These are phyloP conservation scores for Gallinago stenura DNA, from an alignment of 2,797 vertebrate genomes.

Conservation along the genomic window DNA sequence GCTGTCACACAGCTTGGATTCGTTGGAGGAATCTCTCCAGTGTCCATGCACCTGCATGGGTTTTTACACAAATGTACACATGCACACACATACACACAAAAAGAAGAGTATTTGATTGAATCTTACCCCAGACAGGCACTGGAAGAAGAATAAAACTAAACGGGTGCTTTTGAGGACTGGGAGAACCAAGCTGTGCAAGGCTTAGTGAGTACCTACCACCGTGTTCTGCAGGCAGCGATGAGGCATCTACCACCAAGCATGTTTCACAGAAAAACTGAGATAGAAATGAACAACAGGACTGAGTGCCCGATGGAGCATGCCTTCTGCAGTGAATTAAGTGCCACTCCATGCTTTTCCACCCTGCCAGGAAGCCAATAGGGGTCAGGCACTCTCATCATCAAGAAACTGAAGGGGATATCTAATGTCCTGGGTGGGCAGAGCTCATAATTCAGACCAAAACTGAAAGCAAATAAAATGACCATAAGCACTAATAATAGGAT, in stretches of 20 bases:
- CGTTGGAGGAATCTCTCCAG: background rate
- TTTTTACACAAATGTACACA: background rate
- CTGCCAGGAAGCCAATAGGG: background rate
- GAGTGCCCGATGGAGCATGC: background rate
- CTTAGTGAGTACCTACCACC: background rate
- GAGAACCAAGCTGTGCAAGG: background rate
- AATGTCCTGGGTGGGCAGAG: background rate
- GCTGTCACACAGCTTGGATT: background rate
- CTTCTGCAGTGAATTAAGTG: background rate
- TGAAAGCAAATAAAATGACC: background rate
- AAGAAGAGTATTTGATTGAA: background rate
- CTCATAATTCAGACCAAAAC: conserved; percentile 8
- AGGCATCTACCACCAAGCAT: background rate
- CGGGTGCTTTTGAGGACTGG: background rate
- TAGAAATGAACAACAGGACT: background rate
- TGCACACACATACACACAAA: background rate
- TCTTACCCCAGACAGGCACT: background rate
- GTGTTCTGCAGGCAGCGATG: background rate
- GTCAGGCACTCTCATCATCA: conserved; percentile 1
- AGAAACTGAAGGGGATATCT: background rate
- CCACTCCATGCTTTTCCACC: background rate
- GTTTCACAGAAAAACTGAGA: background rate
- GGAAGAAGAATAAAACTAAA: background rate
- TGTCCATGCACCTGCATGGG: background rate
- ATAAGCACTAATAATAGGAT: background rate